Base-by-base conservation (phyloP, 23 tunicate genomes). In the Phallusia fumigata region DNA sequence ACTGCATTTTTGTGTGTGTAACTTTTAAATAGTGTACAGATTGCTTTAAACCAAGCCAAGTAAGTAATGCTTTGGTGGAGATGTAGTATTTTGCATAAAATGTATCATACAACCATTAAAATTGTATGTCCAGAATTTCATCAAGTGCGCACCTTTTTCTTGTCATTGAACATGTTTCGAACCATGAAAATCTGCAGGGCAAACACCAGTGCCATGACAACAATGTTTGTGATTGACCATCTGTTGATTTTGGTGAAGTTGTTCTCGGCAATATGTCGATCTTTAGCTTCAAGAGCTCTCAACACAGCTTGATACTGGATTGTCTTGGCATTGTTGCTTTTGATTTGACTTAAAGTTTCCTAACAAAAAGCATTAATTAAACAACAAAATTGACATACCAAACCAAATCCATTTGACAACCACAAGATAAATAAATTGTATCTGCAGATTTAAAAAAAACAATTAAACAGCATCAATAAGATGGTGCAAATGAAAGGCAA, bases 261-360 rank as follows among this genome's bases (percentile, higher is more conserved):
- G 36, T 88, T 72, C 73, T 95, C 99, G 30, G 82, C 95, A 0
- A 95, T 84, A 47, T 78, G 76, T 12, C 99, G 84, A 84, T 95
- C 99, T 77, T 90, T 95, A 0, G 99, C 91, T 65, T 95, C 99
- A 33, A 79, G 84, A 45, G 93, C 95, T 35, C 99, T 82, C 11
- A 95, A 82, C 22, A 87, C 2, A 0, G 76, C 90, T 90, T 95
- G 99, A 13, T 82, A 40, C 75, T 95, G 99, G 65, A 87, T 82
- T n/a, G 86, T 84, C 77, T 84, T 90, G 72, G 92, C 92, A 8
- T 89, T 84, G 84, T 95, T 86, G 31, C 79, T 32, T 74, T 86
- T 85, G 58, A 95, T 94, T 33, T 53, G 34, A 53, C 74, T 65
- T 83, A 94, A 80, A 24, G 78, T 87, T 19, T 89, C 93, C 98